Conservation (phyloP, 2,888 invertebrate species). For the Magallana nippona region DNA sequence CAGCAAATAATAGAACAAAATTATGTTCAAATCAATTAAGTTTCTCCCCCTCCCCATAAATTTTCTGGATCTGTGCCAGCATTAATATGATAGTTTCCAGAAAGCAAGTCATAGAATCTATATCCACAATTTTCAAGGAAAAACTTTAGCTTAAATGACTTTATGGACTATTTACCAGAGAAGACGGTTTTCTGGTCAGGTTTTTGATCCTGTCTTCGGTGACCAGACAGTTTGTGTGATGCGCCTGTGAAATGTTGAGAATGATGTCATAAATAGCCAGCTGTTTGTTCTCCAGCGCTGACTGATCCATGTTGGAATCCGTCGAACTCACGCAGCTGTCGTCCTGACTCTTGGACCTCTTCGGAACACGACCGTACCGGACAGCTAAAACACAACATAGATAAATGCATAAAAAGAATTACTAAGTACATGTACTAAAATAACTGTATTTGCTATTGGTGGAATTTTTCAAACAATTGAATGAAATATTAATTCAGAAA, state of each 20-base stretch:
- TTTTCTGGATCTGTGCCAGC: no score
- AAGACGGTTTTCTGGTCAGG: conserved; percentile 86
- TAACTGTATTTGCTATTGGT: no score
- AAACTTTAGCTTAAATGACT: neutral
- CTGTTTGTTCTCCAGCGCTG: conserved; percentile 80
- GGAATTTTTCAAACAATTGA: no score
- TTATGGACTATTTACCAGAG: conserved; percentile 81
- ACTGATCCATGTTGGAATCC: conserved; percentile 70
- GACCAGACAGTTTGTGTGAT: conserved; percentile 92
- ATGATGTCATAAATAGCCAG: conserved; percentile 89
- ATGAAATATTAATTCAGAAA: no score
- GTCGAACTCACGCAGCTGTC: conserved; percentile 78
- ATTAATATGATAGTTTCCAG: no score
- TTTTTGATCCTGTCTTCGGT: conserved; percentile 90
- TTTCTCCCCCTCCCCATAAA: no score
- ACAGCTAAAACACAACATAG: conserved; percentile 83
- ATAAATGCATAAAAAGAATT: no score
- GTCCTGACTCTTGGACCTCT: conserved; percentile 91
- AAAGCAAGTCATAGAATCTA: no score
- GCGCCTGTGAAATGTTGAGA: conserved; percentile 88
- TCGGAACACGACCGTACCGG: conserved; percentile 97
- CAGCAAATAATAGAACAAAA: no score
- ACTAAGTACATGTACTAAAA: no score
- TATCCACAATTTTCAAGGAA: neutral
- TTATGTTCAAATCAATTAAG: no score